These are phyloP conservation scores for Pygathrix nemaeus DNA, from an alignment of 2,113 vertebrate genomes.

Conservation along the genomic window DNA sequence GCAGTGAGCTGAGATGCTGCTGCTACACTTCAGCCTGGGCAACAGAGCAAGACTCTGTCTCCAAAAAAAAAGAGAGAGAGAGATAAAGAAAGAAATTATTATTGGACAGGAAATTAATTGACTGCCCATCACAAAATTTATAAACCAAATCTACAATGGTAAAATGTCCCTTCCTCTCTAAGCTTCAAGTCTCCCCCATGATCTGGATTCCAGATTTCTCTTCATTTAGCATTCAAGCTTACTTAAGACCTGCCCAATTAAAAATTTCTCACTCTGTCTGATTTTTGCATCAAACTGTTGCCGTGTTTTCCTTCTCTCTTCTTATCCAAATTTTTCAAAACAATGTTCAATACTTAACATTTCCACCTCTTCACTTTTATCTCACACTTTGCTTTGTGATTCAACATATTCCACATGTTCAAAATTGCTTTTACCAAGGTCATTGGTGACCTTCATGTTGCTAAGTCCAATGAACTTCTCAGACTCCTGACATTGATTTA, in stretches of 20 bases:
- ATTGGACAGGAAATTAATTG: background rate
- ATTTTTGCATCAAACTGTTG: background rate
- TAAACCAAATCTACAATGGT: background rate
- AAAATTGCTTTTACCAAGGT: background rate
- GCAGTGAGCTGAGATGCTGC: too few species aligned
- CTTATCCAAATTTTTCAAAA: background rate
- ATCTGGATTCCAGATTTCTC: background rate
- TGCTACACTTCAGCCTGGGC: too few species aligned
- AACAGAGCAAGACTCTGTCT: too few species aligned
- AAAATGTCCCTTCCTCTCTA: background rate
- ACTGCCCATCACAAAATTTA: background rate
- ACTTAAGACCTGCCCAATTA: background rate
- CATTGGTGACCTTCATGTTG: background rate
- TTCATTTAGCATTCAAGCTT: background rate
- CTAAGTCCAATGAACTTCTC: background rate
- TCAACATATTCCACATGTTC: background rate
- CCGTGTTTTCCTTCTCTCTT: background rate
- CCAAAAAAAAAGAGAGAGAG: too few species aligned
- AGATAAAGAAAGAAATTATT: background rate
- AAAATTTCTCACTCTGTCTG: background rate
- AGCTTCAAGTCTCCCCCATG: background rate
- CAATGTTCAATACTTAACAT: background rate
- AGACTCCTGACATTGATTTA: conserved; percentile 9
- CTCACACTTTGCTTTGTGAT: background rate
- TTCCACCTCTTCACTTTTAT: background rate